These are phyloP conservation scores for Antedon mediterranea DNA, from an alignment of 53 echinoderm and acorn worm species.

Conservation along the genomic window DNA sequence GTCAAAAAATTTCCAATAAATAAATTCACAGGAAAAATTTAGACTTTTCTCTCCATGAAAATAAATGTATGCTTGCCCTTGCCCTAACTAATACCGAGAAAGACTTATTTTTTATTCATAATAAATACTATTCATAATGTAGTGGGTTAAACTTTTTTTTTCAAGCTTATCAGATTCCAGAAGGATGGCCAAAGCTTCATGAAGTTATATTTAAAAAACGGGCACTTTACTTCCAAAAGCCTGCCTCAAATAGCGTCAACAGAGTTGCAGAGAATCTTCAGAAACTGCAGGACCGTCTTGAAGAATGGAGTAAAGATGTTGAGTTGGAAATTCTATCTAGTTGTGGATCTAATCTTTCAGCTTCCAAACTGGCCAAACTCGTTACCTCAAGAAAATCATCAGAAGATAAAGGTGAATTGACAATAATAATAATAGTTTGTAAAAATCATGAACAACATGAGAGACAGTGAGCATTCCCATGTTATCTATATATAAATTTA, in stretches of 20 bases:
- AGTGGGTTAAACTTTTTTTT: no score
- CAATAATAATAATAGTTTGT: neutral
- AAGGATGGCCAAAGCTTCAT: constrained; percentile 84
- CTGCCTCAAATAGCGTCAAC: constrained; percentile 41
- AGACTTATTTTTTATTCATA: no score
- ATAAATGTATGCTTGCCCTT: no score
- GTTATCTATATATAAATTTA: no score
- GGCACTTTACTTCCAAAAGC: constrained; percentile 78
- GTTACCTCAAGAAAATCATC: neutral
- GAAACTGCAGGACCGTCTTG: constrained; percentile 75
- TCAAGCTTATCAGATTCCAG: constrained; percentile 23
- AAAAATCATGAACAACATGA: constrained; percentile 8
- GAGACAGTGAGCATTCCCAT: constrained; percentile 4
- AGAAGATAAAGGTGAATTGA: constrained; percentile 24
- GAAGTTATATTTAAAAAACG: constrained; percentile 65
- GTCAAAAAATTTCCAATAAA: no score
- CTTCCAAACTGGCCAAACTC: constrained; percentile 13
- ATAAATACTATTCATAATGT: no score
- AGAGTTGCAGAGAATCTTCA: constrained; percentile 66
- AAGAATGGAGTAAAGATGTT: constrained; percentile 84
- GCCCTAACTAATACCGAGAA: no score
- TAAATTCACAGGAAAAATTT: no score
- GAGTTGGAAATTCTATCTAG: constrained; percentile 85
- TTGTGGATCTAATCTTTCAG: constrained; percentile 25
- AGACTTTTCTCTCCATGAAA: no score